Evolutionary conservation across 2,888 invertebrate species (phyloP).

Genomic region (Himalopsyche kuldschensis): DNA sequence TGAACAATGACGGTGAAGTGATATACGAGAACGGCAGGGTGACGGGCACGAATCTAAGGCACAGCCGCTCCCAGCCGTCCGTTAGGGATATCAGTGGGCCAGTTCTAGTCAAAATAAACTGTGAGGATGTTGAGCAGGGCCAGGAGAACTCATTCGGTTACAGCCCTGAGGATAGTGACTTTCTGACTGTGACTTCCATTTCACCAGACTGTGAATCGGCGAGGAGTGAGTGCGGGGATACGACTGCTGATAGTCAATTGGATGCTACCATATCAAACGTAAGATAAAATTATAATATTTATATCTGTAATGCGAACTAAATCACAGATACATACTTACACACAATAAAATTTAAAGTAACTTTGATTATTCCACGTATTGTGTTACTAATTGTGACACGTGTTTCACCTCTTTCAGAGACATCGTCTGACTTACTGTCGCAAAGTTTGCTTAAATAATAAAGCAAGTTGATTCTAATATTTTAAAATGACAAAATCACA

Average conservation of each 20-base stretch:
- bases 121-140: constrained; percentile 16
- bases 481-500: no score
- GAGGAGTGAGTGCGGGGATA: constrained; percentile 26
- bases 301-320: background rate
- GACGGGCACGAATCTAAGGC: constrained; percentile 8
- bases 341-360: no score
- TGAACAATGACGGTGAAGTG: constrained; percentile 21
- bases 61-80: constrained; percentile 38
- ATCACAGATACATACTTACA: no score
- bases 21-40: constrained; percentile 1
- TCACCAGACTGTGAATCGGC: constrained; percentile 28
- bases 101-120: constrained; percentile 29
- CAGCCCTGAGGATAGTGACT: constrained; percentile 2
- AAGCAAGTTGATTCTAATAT: no score
- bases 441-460: no score
- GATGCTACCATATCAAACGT: background rate
- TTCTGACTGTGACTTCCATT: constrained; percentile 12
- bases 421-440: no score
- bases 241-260: constrained; percentile 2
- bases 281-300: background rate
- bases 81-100: constrained; percentile 34
- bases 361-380: no score
- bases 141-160: constrained; percentile 6
- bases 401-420: no score
- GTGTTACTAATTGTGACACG: no score